Percentiles rank a stretch among this genome's conserved stretches.
Evolutionary conservation across 2,888 invertebrate species (phyloP).

Genomic region (Drosophila rellima): DNA sequence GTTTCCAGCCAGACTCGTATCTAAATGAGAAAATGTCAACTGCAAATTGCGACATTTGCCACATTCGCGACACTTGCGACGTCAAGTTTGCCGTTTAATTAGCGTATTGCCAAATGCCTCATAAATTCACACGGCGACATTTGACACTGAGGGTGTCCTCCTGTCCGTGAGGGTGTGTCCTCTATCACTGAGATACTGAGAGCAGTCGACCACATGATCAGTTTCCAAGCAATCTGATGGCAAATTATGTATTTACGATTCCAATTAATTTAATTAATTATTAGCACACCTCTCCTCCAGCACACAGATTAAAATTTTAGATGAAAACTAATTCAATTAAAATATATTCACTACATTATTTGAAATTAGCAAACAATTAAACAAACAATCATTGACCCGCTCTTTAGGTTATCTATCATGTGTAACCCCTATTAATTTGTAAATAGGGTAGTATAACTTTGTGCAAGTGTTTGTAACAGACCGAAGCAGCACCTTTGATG

Average conservation of each 20-base stretch:
- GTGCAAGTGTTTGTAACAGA: background rate
- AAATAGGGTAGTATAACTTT: background rate
- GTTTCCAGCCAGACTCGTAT: conserved; percentile 37
- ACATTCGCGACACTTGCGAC: conserved; percentile 46
- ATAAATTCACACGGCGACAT: conserved; percentile 47
- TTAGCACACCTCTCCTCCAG: background rate
- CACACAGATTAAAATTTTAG: background rate
- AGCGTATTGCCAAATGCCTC: conserved; percentile 68
- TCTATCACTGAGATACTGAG: background rate
- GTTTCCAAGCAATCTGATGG: background rate
- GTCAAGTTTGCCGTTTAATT: conserved; percentile 73
- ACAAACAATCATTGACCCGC: background rate
- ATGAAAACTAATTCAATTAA: background rate
- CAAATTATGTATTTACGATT: background rate
- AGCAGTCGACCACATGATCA: background rate
- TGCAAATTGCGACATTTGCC: conserved; percentile 23
- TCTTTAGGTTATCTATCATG: too few relatives aligned
- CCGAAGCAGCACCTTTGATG: too few relatives aligned
- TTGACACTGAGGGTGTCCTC: conserved; percentile 51
- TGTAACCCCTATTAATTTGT: too few relatives aligned
- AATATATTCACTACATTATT: background rate
- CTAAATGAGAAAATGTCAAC: conserved; percentile 15
- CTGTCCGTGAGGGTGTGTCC: conserved; percentile 45
- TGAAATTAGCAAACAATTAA: background rate
- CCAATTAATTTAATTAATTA: background rate